Evolutionary conservation across 2,113 vertebrate genomes (phyloP).

Genomic region (Procavia capensis): DNA sequence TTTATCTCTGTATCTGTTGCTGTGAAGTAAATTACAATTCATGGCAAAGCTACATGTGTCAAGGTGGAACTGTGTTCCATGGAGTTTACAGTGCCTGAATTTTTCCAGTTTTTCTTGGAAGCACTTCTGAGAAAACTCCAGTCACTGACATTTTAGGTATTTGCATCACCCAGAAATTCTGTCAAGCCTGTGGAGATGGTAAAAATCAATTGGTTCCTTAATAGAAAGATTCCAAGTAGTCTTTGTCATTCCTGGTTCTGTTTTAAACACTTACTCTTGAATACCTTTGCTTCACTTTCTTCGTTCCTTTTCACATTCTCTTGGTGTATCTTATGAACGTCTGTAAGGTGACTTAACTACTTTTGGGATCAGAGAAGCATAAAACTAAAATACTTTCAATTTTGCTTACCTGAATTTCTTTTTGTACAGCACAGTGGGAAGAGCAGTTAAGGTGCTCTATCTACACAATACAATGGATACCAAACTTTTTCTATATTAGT

Average conservation of each 20-base stretch:
- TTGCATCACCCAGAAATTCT: no score
- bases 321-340: background rate
- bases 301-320: background rate
- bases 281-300: background rate
- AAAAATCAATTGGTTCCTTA: background rate
- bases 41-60: no score
- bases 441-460: fast-evolving
- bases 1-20: background rate
- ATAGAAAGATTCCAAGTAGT: background rate
- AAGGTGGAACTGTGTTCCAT: no score
- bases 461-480: background rate
- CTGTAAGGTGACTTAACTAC: background rate
- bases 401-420: background rate
- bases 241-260: background rate
- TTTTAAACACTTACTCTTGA: background rate
- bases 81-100: no score
- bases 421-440: background rate
- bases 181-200: no score
- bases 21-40: no score
- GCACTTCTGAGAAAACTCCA: no score
- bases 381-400: background rate
- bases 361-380: background rate
- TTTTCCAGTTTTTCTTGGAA: no score
- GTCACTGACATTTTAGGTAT: no score
- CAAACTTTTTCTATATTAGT: background rate